phyloP scores from a whole-genome alignment of 2,888 invertebrate genomes.

The Timema cristinae region DNA sequence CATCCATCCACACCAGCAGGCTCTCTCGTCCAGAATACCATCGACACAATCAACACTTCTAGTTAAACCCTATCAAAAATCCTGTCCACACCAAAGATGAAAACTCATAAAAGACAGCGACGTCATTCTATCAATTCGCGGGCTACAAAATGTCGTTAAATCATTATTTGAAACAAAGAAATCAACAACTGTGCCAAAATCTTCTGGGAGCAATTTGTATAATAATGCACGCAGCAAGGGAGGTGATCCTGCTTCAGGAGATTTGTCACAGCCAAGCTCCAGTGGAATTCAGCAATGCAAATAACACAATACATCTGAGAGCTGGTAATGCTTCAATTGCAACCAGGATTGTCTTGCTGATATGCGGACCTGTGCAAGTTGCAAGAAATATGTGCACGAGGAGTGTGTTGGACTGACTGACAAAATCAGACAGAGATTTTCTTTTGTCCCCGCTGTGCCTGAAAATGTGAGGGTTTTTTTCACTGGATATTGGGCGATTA shows the following conservation, averaged over 20 bases:
- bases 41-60: background rate
- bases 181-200: background rate
- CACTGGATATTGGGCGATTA: too few relatives aligned
- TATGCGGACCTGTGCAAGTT: constrained; percentile 13
- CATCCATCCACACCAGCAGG: too few relatives aligned
- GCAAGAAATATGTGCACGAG: constrained; percentile 6
- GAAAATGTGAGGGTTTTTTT: background rate
- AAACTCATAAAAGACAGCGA: too few relatives aligned
- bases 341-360: constrained; percentile 9
- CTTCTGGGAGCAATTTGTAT: background rate
- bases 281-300: background rate
- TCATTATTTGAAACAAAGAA: too few relatives aligned
- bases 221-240: constrained; percentile 2
- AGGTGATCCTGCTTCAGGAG: background rate
- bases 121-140: too few relatives aligned
- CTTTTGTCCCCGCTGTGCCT: constrained; percentile 2
- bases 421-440: constrained; percentile 1
- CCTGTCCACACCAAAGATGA: background rate
- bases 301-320: background rate
- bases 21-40: too few relatives aligned
- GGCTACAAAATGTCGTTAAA: background rate
- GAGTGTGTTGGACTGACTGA: background rate
- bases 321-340: constrained; percentile 9
- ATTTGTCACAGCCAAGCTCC: constrained; percentile 5
- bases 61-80: too few relatives aligned